phyloP scores from a whole-genome alignment of 2,888 invertebrate species.

The Synergus itoensis region DNA sequence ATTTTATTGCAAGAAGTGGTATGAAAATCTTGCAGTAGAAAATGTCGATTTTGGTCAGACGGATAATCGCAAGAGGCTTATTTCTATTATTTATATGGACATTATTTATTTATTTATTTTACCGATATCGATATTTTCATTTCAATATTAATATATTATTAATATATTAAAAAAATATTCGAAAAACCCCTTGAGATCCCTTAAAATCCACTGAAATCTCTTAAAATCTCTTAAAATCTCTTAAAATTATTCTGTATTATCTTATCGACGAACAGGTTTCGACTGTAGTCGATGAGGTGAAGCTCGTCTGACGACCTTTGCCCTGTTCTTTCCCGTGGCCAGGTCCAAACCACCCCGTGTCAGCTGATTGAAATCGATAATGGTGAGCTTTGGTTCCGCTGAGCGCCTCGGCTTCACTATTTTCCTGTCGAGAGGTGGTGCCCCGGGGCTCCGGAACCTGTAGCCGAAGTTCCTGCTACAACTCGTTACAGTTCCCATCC shows the following conservation, averaged over 20 bases:
- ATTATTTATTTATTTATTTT: too few relatives aligned
- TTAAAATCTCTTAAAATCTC: too few relatives aligned
- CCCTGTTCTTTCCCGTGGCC: constrained; percentile 72
- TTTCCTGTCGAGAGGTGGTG: constrained; percentile 64
- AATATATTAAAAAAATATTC: too few relatives aligned
- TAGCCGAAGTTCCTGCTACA: constrained; percentile 70
- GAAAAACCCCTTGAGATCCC: too few relatives aligned
- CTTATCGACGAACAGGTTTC: constrained; percentile 18
- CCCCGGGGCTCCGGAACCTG: constrained; percentile 72
- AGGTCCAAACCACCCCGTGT: constrained; percentile 82
- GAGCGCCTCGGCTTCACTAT: constrained; percentile 61
- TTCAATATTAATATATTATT: too few relatives aligned
- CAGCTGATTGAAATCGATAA: constrained; percentile 86
- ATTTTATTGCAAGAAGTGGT: not conserved
- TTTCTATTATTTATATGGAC: too few relatives aligned
- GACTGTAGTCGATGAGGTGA: constrained; percentile 39
- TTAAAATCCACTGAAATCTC: too few relatives aligned
- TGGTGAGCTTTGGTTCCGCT: constrained; percentile 83
- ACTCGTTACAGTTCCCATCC: constrained; percentile 54
- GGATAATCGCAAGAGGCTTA: not conserved
- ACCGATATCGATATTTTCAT: too few relatives aligned
- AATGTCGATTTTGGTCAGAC: constrained; percentile 34
- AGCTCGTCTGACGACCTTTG: constrained; percentile 60
- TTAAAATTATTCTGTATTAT: constrained; percentile 7
- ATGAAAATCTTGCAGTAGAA: constrained; percentile 16